Evolutionary conservation across 2,797 vertebrate genomes (phyloP).

Genomic region (Sebastiscus albofasciatus): DNA sequence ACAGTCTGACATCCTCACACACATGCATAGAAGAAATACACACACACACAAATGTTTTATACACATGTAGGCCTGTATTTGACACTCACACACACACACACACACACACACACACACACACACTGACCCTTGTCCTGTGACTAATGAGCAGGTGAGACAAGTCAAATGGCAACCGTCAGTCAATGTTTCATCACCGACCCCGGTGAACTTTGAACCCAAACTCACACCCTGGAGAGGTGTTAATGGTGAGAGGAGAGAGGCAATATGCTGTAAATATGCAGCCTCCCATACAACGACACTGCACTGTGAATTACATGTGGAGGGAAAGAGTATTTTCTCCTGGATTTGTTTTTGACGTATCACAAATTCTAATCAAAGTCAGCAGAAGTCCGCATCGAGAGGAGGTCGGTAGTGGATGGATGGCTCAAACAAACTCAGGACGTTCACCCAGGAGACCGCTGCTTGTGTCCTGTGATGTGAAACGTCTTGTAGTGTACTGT

Average conservation of each 20-base stretch:
- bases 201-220: constrained; percentile 17
- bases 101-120: neutral
- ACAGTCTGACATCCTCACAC: neutral
- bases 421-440: neutral
- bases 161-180: constrained; percentile 39
- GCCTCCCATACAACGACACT: neutral
- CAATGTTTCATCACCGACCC: constrained; percentile 41
- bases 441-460: neutral
- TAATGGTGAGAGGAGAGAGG: neutral
- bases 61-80: neutral
- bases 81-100: neutral
- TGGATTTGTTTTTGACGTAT: neutral
- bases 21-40: neutral
- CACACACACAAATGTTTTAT: neutral
- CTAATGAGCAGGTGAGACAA: constrained; percentile 32
- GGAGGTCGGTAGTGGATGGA: neutral
- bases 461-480: too few species aligned
- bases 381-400: neutral
- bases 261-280: neutral
- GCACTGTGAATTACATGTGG: fast-evolving
- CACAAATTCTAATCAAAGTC: neutral
- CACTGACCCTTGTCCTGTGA: neutral
- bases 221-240: constrained; percentile 6
- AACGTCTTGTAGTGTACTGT: too few species aligned
- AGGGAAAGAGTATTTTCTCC: neutral